Evolutionary conservation across 1,140 invertebrate genomes (phyloP), one percentile per base, ranked within the genome.

Genomic region (Parasteatoda tepidariorum): DNA sequence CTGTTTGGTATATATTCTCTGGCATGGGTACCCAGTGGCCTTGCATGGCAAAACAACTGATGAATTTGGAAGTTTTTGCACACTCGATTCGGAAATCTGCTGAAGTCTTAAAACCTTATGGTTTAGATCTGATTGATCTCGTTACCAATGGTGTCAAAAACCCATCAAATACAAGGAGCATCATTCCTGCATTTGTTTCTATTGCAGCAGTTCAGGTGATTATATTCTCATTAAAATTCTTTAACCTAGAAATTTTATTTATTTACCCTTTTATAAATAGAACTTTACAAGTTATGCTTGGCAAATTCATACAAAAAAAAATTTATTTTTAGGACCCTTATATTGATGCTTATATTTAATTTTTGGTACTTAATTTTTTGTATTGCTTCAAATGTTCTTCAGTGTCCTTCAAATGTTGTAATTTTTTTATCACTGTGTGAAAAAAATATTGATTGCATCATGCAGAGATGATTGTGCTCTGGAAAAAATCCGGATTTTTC

Each of bases 21-120:
- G 98, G 97, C 41, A 98, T 99, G 97, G 98, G 97, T 13, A 93
- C 94, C 48, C 97, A 99, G 90, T 99, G 97, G 97, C 90, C 93
- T 61, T 96, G 95, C 84, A 99, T 99, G 97, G 97, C 92, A 5
- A 93, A 93, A 87, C 91, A 94, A 26, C 90, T 99, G 48, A 93
- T 98, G 91, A 87, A 91, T 54, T 90, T 99, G 48, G 93, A 96
- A 62, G 88, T 91, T 0, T 99, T 99, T 89, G 92, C 92, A 55
- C 90, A 92, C 33, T 94, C 94, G 38, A 93, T 99, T 73, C 89
- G 92, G 84, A 92, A 92, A 70, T 94, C 93, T 75, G 93, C 94
- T 6, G 92, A 93, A 64, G 92, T 93, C 2, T 89, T 99, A 0
- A 91, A 93, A 85, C 92, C 93, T 3, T 92, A 94, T 87, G 94